A percentile compares a stretch with the other conserved stretches of the same genome.
These are phyloP conservation scores for Galemys pyrenaicus DNA, from an alignment of 2,113 vertebrate genomes.

Conservation along the genomic window DNA sequence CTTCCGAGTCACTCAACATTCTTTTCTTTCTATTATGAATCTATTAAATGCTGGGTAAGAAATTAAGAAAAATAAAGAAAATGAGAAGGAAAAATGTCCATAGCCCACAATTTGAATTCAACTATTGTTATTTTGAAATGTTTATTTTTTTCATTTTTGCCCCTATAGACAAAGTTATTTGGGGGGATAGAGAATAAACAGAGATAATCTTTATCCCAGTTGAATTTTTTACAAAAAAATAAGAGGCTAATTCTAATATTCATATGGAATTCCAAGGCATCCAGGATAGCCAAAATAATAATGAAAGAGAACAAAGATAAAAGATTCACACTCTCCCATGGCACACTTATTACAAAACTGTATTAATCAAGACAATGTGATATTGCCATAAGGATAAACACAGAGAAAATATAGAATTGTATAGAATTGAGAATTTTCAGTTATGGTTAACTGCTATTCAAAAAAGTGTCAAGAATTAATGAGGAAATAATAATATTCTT, in stretches of 20 bases:
- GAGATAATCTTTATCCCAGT: not conserved
- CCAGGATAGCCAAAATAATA: not conserved
- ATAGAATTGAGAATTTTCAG: not conserved
- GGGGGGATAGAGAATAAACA: no score
- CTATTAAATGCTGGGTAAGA: no score
- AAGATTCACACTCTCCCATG: not conserved
- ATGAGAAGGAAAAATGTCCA: no score
- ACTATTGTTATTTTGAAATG: no score
- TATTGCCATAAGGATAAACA: not conserved
- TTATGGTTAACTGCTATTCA: not conserved
- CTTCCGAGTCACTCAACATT: no score
- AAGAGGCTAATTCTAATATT: not conserved
- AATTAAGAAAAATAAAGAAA: no score
- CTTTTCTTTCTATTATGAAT: no score
- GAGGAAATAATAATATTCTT: not conserved
- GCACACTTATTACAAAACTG: not conserved
- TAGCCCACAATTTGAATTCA: no score
- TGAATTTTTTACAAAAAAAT: not conserved
- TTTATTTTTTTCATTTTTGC: no score
- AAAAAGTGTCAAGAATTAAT: not conserved
- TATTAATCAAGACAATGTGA: not conserved
- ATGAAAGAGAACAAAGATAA: not conserved
- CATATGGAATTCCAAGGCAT: not conserved
- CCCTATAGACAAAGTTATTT: no score
- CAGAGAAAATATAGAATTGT: not conserved